Evolutionary conservation across 2,888 invertebrate genomes (phyloP).

Genomic region (Amaurobius ferox): DNA sequence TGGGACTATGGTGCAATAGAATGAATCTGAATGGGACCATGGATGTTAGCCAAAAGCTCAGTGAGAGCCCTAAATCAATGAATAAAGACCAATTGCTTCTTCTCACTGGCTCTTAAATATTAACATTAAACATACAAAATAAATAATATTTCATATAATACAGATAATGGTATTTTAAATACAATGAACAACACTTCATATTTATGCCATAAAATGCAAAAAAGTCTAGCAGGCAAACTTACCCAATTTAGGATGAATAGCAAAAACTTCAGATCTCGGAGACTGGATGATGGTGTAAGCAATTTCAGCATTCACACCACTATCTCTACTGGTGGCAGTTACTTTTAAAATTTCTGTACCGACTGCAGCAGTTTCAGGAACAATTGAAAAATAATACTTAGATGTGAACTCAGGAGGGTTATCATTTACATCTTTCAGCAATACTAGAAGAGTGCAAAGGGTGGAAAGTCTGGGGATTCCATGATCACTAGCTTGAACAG

Average conservation of each 20-base stretch:
- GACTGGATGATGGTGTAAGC: constrained; percentile 91
- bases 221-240: no score
- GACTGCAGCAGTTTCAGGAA: constrained; percentile 86
- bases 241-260: constrained; percentile 83
- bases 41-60: no score
- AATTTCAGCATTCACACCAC: constrained; percentile 95
- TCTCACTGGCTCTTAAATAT: no score
- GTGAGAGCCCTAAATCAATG: no score
- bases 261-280: constrained; percentile 91
- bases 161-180: no score
- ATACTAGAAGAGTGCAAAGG: constrained; percentile 84
- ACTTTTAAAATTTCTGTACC: constrained; percentile 90
- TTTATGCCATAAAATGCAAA: no score
- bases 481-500: constrained; percentile 88
- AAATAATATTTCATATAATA: no score
- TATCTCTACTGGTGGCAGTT: constrained; percentile 93
- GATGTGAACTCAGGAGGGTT: constrained; percentile 95
- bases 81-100: no score
- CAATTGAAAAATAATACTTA: constrained; percentile 86
- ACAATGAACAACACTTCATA: no score
- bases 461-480: constrained; percentile 86
- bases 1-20: no score
- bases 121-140: no score
- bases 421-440: constrained; percentile 93
- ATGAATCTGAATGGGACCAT: no score